These are phyloP conservation scores for Sphaerodactylus townsendi DNA, from an alignment of 2,113 vertebrate species.

Conservation along the genomic window DNA sequence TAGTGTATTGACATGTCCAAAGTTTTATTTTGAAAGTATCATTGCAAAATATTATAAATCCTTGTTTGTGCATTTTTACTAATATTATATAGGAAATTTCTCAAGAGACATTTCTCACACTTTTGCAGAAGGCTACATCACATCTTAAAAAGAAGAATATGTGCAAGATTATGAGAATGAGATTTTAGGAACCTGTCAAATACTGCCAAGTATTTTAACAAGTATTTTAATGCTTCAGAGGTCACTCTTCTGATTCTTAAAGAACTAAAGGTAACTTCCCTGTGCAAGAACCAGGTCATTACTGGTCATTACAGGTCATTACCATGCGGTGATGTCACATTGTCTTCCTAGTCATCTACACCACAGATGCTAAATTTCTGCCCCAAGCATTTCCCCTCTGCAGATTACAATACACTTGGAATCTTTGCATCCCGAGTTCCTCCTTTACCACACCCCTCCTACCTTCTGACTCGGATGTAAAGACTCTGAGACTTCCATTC, in stretches of 20 bases:
- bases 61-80: background rate
- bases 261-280: no score
- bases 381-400: no score
- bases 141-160: background rate
- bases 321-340: no score
- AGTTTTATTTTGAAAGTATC: background rate
- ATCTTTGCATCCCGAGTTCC: no score
- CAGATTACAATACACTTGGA: no score
- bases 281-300: no score
- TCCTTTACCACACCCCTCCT: no score
- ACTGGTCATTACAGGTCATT: no score
- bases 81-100: background rate
- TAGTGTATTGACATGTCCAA: background rate
- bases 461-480: no score
- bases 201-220: background rate
- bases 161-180: background rate
- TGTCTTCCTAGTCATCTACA: no score
- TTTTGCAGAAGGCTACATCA: background rate
- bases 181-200: background rate
- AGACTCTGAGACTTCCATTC: no score
- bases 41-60: background rate
- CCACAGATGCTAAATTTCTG: no score
- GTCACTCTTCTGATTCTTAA: background rate
- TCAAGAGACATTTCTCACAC: background rate
- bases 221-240: background rate